These are phyloP conservation scores for Nibea coibor DNA, from an alignment of 2,113 vertebrate genomes.

Conservation along the genomic window DNA sequence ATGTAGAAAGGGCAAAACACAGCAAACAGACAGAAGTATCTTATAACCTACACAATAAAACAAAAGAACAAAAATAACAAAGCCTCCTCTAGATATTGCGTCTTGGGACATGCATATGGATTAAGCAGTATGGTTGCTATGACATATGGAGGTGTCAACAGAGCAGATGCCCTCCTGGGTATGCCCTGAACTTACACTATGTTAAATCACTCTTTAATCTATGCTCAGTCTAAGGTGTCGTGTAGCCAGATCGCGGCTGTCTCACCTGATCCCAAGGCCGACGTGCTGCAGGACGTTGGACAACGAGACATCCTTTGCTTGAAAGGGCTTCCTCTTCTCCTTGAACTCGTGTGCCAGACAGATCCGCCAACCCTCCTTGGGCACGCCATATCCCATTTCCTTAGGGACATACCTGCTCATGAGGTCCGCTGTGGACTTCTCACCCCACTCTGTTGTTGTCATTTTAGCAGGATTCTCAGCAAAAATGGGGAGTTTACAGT, in stretches of 20 bases:
- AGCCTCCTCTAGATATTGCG: background rate
- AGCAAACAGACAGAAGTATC: no score
- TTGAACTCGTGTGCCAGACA: conserved; percentile 93
- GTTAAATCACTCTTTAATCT: background rate
- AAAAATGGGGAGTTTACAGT: background rate
- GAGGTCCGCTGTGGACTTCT: conserved; percentile 81
- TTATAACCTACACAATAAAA: no score
- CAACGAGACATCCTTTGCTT: conserved; percentile 87
- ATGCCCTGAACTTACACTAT: background rate
- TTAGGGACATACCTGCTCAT: conserved; percentile 88
- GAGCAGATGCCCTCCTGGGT: no score
- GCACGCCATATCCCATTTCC: conserved; percentile 85
- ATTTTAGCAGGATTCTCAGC: background rate
- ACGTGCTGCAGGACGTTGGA: conserved; percentile 86
- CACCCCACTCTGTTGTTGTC: conserved; percentile 74
- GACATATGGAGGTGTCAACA: background rate
- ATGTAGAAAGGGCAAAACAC: no score
- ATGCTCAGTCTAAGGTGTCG: background rate
- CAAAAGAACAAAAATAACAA: no score
- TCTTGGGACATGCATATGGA: background rate
- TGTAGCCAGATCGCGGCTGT: background rate
- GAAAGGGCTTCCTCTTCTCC: conserved; percentile 92
- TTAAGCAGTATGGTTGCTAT: background rate
- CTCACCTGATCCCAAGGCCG: conserved; percentile 90
- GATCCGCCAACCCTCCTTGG: conserved; percentile 90